phyloP scores from a whole-genome alignment of 2,797 vertebrate genomes.

The Dendrocincla tyrannina region DNA sequence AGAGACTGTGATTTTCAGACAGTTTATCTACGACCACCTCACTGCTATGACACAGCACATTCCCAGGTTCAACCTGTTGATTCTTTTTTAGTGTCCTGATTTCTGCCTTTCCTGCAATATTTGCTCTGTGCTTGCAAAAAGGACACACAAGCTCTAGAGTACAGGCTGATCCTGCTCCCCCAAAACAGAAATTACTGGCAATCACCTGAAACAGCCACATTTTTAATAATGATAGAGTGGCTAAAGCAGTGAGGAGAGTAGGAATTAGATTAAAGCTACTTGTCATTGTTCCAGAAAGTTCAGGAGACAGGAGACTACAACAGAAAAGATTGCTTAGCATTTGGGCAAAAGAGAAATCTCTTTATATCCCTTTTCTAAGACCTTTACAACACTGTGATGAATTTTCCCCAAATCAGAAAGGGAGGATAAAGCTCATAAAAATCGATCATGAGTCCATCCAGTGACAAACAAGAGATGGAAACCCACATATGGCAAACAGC shows the following conservation, averaged over 20 bases:
- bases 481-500: not conserved
- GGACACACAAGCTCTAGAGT: not conserved
- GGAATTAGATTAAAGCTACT: not conserved
- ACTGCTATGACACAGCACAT: not conserved
- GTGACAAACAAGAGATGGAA: not conserved
- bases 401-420: not conserved
- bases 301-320: not conserved
- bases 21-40: not conserved
- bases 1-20: not conserved
- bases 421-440: not conserved
- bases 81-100: not conserved
- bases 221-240: not conserved
- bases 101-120: not conserved
- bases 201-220: not conserved
- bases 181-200: not conserved
- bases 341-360: not conserved
- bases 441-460: not conserved
- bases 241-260: not conserved
- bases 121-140: not conserved
- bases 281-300: not conserved
- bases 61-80: not conserved
- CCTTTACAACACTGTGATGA: not conserved
- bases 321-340: not conserved
- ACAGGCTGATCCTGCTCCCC: not conserved
- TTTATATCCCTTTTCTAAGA: not conserved